phyloP scores from a whole-genome alignment of 2,113 vertebrate genomes.

The Nymphicus hollandicus region DNA sequence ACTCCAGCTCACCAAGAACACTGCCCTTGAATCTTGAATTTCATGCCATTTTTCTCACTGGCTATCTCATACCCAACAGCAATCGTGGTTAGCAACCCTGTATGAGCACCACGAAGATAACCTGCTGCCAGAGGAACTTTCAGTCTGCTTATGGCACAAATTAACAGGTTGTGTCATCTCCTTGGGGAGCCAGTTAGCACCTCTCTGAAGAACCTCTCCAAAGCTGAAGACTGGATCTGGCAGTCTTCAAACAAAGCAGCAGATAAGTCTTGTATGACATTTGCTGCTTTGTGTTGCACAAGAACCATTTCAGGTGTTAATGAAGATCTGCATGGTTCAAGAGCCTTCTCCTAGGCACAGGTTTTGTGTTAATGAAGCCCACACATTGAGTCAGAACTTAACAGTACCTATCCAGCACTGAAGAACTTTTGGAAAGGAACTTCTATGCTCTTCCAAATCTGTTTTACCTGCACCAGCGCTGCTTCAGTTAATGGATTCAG shows the following conservation, averaged over 20 bases:
- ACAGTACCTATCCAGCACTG: neutral
- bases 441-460: neutral
- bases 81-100: neutral
- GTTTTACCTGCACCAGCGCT: neutral
- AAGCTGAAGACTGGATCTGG: neutral
- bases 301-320: neutral
- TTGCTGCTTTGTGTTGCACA: neutral
- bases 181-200: neutral
- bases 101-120: neutral
- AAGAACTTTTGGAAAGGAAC: neutral
- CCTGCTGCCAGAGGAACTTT: neutral
- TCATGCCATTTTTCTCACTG: neutral
- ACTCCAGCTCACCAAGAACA: neutral
- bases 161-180: neutral
- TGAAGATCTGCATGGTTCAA: neutral
- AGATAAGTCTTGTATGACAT: neutral
- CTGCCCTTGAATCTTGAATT: neutral
- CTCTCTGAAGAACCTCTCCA: neutral
- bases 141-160: neutral
- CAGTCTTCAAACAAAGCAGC: neutral
- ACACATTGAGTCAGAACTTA: neutral
- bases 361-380: neutral
- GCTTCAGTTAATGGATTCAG: neutral
- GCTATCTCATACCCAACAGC: neutral
- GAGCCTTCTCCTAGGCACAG: neutral